Base-by-base conservation (phyloP, 2,113 vertebrate genomes). In the Proteles cristata region DNA sequence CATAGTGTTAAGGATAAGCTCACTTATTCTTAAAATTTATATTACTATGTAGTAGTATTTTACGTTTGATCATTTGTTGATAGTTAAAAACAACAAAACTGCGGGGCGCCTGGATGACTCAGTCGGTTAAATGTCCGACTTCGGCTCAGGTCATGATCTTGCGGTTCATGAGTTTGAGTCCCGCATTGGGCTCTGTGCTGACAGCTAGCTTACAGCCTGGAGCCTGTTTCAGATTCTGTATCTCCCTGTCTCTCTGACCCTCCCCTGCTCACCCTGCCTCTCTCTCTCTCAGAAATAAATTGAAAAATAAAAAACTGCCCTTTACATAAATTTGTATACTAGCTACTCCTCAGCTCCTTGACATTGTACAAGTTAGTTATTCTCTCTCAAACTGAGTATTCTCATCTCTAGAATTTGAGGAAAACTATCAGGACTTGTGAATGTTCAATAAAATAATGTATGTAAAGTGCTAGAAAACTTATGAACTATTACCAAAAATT, bases 61-160 rank as follows among this genome's bases (percentile, higher is more conserved):
- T 95, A 66, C 31, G 73, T 94, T 68, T 92, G 55, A 69, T 82
- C 58, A 45, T 82, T 92, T 95, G 21, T 86, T 76, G 68, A 45
- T 84, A n/a, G 4, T 92, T 77, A 33, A 74, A 69, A 45, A 92
- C 61, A 82, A 61, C 11, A 93, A 43, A 89, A 82, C 19, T 87
- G 19, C 15, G 39, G 39, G 39, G 39, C 39, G 39, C 39, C 39
- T 39, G 39, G 39, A 39, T 39, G 39, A 4, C 39, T 39, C 39
- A 39, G 39, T 39, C 39, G 39, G 39, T 39, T 39, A 39, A 39
- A 4, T 4, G 39, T 39, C 39, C 39, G 39, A 39, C 39, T 39
- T 39, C 3, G 39, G 39, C 39, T 39, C 39, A 39, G 39, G 39
- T 39, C 39, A 39, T 39, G 39, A 39, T 39, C 39, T 39, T 39